Conservation (phyloP, 1,140 invertebrate species). For the Drosophila nigrodunni region DNA sequence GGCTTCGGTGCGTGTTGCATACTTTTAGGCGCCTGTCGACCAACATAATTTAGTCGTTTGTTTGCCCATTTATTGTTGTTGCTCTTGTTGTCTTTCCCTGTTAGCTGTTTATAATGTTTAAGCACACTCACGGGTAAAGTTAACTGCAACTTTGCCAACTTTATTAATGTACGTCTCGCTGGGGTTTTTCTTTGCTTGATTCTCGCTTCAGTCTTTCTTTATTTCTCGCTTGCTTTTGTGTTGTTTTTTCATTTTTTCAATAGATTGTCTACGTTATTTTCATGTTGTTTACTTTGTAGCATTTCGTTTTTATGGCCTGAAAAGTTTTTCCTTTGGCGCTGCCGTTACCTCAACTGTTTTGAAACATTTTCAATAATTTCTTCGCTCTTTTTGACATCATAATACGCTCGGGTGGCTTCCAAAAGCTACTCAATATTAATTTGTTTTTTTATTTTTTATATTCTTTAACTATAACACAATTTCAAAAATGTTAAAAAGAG, state of each 20-base stretch:
- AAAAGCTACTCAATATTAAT: conserved; percentile 16
- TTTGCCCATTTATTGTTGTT: conserved; percentile 48
- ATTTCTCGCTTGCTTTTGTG: conserved; percentile 12
- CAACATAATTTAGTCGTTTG: conserved; percentile 72
- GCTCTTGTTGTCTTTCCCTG: conserved; percentile 12
- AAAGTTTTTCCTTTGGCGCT: conserved; percentile 31
- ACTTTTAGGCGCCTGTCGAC: conserved; percentile 68
- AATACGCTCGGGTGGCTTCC: not conserved
- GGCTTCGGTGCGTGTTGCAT: conserved; percentile 73
- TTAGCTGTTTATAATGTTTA: conserved; percentile 75
- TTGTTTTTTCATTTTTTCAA: conserved; percentile 39
- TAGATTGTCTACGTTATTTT: conserved; percentile 58
- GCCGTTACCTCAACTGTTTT: conserved; percentile 25
- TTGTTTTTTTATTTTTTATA: not conserved
- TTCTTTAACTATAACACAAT: not conserved
- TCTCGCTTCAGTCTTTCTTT: conserved; percentile 16
- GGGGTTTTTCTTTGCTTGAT: conserved; percentile 30
- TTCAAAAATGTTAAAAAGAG: conserved; percentile 1
- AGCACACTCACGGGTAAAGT: conserved; percentile 82
- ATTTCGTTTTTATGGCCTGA: conserved; percentile 33
- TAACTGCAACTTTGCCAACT: conserved; percentile 80
- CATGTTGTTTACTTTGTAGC: conserved; percentile 51
- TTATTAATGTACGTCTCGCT: conserved; percentile 71
- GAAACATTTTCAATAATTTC: conserved; percentile 40
- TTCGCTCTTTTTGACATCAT: not conserved